phyloP scores from a whole-genome alignment of 2,888 invertebrate species.

The Chalcosyrphus nemorum region DNA sequence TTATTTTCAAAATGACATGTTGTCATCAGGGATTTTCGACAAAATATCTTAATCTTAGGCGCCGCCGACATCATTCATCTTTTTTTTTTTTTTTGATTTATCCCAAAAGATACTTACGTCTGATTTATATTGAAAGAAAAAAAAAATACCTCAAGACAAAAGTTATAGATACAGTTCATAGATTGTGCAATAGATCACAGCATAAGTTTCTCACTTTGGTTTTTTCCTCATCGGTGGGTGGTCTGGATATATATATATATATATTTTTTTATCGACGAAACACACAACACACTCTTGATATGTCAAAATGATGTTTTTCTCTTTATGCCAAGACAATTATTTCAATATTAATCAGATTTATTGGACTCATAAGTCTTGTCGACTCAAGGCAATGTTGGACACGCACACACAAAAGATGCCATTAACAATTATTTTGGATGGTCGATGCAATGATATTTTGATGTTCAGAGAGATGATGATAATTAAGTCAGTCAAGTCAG shows the following conservation, averaged over 20 bases:
- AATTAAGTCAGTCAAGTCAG: background rate
- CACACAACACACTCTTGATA: background rate
- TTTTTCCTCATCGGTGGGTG: background rate
- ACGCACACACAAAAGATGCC: background rate
- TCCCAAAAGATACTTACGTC: background rate
- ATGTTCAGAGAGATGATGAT: background rate
- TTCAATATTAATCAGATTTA: conserved; percentile 64
- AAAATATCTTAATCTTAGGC: conserved; percentile 13
- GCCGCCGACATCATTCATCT: conserved; percentile 15
- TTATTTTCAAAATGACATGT: background rate
- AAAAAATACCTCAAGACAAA: conserved; percentile 17
- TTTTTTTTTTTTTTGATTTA: background rate
- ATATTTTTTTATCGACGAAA: too few species aligned
- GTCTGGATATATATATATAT: too few species aligned
- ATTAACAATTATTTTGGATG: conserved; percentile 31
- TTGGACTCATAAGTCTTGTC: conserved; percentile 41
- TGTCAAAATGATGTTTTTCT: conserved; percentile 35
- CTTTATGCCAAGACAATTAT: conserved; percentile 43
- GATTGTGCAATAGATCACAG: conserved; percentile 45
- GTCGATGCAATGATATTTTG: conserved; percentile 7
- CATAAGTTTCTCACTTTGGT: conserved; percentile 20
- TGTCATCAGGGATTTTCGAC: conserved; percentile 22
- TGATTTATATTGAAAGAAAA: conserved; percentile 21
- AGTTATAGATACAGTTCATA: conserved; percentile 34
- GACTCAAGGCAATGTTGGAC: conserved; percentile 9